Conservation (phyloP, 2,113 vertebrate species). For the Ondatra zibethicus region DNA sequence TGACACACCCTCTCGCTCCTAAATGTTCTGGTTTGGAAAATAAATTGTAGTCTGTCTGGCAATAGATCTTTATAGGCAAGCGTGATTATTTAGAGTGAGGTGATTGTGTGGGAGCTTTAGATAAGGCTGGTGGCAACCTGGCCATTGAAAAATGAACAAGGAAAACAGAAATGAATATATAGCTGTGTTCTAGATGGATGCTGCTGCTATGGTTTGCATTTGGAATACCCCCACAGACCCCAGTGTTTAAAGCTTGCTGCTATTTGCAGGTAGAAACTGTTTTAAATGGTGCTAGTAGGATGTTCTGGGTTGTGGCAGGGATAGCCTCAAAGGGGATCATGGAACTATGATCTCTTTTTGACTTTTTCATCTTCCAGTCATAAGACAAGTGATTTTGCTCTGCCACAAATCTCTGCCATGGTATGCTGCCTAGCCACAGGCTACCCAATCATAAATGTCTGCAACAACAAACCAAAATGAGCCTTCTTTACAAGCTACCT, state of each 20-base stretch:
- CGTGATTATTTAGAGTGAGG: background rate
- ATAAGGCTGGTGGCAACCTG: background rate
- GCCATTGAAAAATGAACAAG: slow-evolving; percentile 8
- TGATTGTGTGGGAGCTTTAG: background rate
- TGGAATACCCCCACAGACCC: background rate
- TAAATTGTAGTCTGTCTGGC: background rate
- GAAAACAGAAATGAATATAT: background rate
- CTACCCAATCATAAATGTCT: background rate
- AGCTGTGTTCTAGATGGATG: background rate
- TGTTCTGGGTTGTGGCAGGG: background rate
- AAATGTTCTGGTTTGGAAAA: background rate
- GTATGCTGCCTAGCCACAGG: background rate
- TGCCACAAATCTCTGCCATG: background rate
- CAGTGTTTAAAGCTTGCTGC: background rate
- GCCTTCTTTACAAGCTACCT: background rate
- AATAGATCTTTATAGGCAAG: background rate
- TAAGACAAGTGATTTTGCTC: background rate
- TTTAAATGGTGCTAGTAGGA: background rate
- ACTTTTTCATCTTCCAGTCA: background rate
- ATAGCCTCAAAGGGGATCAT: background rate
- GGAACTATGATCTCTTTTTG: background rate
- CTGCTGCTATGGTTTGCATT: background rate
- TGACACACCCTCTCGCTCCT: background rate
- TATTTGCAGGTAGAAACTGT: background rate
- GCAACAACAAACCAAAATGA: background rate